phyloP scores from a whole-genome alignment of 2,113 vertebrate species.

The Malurus cyaneus region DNA sequence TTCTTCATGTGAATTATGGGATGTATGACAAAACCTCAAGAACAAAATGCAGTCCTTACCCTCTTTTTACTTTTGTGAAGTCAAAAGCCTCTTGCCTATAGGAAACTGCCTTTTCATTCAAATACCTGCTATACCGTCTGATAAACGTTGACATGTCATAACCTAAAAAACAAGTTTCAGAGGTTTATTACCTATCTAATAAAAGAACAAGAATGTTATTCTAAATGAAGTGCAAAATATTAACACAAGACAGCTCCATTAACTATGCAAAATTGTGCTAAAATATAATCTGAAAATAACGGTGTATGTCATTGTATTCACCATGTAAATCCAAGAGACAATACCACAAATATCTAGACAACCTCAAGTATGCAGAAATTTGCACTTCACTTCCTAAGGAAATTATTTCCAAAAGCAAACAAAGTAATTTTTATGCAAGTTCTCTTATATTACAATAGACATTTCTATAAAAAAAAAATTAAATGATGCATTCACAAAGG shows the following conservation, averaged over 20 bases:
- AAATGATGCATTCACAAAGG: neutral
- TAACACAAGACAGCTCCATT: neutral
- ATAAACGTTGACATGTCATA: slow-evolving; percentile 99
- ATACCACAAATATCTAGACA: neutral
- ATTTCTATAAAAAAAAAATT: neutral
- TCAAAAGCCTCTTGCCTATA: slow-evolving; percentile 99
- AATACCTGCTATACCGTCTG: slow-evolving; percentile 94
- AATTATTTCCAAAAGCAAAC: neutral
- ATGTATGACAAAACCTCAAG: neutral
- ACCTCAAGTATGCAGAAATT: neutral
- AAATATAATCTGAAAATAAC: neutral
- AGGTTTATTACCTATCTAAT: neutral
- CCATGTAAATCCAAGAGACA: neutral
- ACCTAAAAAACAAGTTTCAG: slow-evolving; percentile 73
- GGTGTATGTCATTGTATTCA: accelerated
- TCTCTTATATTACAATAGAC: neutral
- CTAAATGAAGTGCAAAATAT: neutral
- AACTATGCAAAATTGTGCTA: neutral
- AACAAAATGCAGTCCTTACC: slow-evolving; percentile 78
- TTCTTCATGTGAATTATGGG: neutral
- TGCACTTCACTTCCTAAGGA: neutral
- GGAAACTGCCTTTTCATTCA: slow-evolving; percentile 99
- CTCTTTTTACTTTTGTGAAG: slow-evolving; percentile 99
- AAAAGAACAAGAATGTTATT: neutral
- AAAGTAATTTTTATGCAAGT: neutral